These are phyloP conservation scores for Phortica okadai DNA, from an alignment of 2,888 invertebrate species.

Conservation along the genomic window DNA sequence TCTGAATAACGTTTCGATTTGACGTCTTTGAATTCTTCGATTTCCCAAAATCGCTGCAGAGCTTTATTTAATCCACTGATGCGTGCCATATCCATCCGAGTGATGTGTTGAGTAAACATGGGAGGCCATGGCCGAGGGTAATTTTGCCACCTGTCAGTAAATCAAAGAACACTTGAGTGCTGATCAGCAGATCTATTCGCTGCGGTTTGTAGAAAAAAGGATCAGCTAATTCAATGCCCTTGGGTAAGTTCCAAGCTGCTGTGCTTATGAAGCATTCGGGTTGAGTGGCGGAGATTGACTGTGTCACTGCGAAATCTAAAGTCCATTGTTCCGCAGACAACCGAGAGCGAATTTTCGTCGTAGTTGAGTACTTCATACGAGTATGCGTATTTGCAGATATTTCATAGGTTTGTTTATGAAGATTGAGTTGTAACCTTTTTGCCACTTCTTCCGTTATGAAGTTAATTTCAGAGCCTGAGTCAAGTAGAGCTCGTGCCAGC, in stretches of 20 bases:
- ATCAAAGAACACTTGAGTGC: conserved; percentile 17
- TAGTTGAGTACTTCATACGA: neutral
- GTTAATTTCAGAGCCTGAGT: conserved; percentile 33
- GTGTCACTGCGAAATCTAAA: conserved; percentile 23
- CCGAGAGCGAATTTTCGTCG: neutral
- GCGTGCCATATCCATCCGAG: conserved; percentile 22
- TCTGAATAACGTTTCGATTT: neutral
- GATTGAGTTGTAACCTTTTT: conserved; percentile 24
- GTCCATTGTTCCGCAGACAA: neutral
- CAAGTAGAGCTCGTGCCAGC: conserved; percentile 26
- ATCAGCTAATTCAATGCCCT: conserved; percentile 29
- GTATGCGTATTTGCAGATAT: neutral
- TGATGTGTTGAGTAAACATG: conserved; percentile 31
- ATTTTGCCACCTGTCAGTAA: conserved; percentile 4
- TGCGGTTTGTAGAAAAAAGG: conserved; percentile 22
- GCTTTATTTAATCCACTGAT: neutral
- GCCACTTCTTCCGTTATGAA: conserved; percentile 35
- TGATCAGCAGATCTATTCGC: conserved; percentile 27
- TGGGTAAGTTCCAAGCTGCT: conserved; percentile 5
- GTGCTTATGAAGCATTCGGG: neutral
- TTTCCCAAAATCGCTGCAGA: conserved; percentile 31
- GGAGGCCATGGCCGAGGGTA: neutral
- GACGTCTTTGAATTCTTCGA: conserved; percentile 16
- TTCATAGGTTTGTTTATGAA: neutral
- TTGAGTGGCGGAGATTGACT: conserved; percentile 27